Conservation (phyloP, 2,797 vertebrate genomes). For the Pseudochirops corinnae region DNA sequence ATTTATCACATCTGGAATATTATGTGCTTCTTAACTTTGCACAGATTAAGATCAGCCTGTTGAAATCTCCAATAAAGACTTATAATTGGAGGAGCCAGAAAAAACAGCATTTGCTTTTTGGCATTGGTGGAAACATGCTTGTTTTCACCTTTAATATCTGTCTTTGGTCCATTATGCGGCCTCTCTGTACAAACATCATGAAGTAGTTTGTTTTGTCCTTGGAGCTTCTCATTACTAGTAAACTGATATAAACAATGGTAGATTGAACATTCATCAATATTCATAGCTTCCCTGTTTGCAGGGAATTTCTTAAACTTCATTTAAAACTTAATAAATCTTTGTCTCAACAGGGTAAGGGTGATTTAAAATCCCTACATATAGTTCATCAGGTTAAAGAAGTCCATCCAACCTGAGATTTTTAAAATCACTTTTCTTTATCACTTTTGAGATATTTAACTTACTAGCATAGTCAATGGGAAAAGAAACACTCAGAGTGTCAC, state of each 20-base stretch:
- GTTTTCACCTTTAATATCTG: slow-evolving; percentile 85
- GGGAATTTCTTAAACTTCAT: slow-evolving; percentile 90
- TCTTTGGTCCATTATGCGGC: slow-evolving; percentile 82
- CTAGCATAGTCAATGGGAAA: slow-evolving; percentile 49
- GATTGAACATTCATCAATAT: slow-evolving; percentile 90
- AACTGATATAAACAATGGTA: slow-evolving; percentile 94
- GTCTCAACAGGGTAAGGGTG: slow-evolving; percentile 68
- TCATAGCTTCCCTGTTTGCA: slow-evolving; percentile 88
- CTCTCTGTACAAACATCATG: slow-evolving; percentile 93
- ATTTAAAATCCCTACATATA: slow-evolving; percentile 74
- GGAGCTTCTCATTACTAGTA: slow-evolving; percentile 94
- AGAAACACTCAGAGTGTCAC: slow-evolving; percentile 54
- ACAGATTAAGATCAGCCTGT: slow-evolving; percentile 93
- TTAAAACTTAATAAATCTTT: slow-evolving; percentile 76
- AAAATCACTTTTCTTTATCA: slow-evolving; percentile 80
- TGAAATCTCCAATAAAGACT: slow-evolving; percentile 98
- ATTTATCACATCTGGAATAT: slow-evolving; percentile 94
- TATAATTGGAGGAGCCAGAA: slow-evolving; percentile 92
- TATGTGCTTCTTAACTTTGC: slow-evolving; percentile 95
- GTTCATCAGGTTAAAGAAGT: slow-evolving; percentile 78
- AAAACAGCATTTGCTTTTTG: slow-evolving; percentile 97
- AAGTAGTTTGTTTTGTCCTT: slow-evolving; percentile 92
- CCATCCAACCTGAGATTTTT: slow-evolving; percentile 83
- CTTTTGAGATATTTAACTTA: slow-evolving; percentile 77
- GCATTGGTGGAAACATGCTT: slow-evolving; percentile 92